A percentile compares a stretch with the other conserved stretches of the same genome.
Conservation (phyloP, 2,113 vertebrate species). For the Heteronetta atricapilla region DNA sequence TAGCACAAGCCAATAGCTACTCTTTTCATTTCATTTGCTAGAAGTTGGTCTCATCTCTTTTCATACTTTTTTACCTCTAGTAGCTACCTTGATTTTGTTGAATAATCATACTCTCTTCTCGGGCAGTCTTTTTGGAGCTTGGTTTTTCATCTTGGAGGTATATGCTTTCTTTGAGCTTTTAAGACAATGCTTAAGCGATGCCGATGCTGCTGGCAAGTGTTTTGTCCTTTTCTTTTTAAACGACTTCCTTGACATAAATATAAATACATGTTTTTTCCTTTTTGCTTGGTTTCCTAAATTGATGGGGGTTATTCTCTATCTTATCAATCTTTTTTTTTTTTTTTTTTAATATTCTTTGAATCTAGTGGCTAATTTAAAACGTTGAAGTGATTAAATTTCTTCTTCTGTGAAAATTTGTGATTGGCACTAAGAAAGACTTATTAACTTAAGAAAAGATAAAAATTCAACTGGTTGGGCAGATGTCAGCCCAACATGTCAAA, state of each 20-base stretch:
- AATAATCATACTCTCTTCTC: not conserved
- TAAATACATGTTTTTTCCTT: not conserved
- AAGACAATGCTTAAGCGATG: not conserved
- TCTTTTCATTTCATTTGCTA: not conserved
- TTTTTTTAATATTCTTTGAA: not conserved
- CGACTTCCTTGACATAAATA: not conserved
- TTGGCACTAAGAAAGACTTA: not conserved
- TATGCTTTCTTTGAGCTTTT: not conserved
- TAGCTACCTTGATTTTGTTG: not conserved
- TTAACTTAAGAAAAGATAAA: not conserved
- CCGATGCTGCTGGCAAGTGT: not conserved
- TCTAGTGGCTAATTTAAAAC: not conserved
- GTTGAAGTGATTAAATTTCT: not conserved
- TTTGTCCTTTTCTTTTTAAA: not conserved
- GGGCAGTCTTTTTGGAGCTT: not conserved
- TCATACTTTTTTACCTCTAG: not conserved
- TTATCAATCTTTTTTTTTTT: not conserved
- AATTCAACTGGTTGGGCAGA: not conserved
- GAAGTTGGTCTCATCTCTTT: not conserved
- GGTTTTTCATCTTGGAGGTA: not conserved
- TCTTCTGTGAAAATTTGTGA: not conserved
- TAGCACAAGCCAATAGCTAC: not conserved
- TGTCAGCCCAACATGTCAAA: rapidly evolving
- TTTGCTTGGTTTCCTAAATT: not conserved
- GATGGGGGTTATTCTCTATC: not conserved